Conservation (phyloP, 2,797 vertebrate species). For the Sebastiscus albofasciatus region DNA sequence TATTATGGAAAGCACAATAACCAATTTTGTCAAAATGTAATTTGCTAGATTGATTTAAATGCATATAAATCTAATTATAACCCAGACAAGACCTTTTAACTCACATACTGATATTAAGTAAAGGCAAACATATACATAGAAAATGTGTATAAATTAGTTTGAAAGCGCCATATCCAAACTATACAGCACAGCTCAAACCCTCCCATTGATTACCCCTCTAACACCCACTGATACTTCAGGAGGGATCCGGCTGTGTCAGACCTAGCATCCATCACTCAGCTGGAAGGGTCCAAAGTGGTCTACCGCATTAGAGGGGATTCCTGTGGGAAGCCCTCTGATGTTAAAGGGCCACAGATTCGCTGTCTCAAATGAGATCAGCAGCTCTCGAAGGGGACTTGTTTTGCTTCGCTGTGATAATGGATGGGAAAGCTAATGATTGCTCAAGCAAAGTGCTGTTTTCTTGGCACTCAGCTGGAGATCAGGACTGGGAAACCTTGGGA, state of each 20-base stretch:
- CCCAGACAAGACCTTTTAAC: background rate
- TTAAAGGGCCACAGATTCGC: slow-evolving; percentile 49
- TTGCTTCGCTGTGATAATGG: slow-evolving; percentile 45
- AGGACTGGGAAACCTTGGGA: background rate
- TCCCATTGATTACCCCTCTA: slow-evolving; percentile 36
- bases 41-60: background rate
- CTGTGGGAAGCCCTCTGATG: slow-evolving; percentile 60
- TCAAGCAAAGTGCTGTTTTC: slow-evolving; percentile 29
- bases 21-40: background rate
- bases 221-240: slow-evolving; percentile 3
- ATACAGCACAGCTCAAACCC: slow-evolving; percentile 1
- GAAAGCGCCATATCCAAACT: background rate
- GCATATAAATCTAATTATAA: background rate
- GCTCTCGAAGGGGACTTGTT: slow-evolving; percentile 53
- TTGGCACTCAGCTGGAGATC: background rate
- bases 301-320: slow-evolving; percentile 57
- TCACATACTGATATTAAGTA: too few species aligned
- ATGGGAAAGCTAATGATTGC: slow-evolving; percentile 32
- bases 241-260: slow-evolving; percentile 40
- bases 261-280: slow-evolving; percentile 62
- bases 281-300: slow-evolving; percentile 53
- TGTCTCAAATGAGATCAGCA: slow-evolving; percentile 59
- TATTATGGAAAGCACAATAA: background rate
- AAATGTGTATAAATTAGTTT: background rate
- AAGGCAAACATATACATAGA: background rate